Base-by-base conservation (phyloP, 2,113 vertebrate genomes). In the human region DNA sequence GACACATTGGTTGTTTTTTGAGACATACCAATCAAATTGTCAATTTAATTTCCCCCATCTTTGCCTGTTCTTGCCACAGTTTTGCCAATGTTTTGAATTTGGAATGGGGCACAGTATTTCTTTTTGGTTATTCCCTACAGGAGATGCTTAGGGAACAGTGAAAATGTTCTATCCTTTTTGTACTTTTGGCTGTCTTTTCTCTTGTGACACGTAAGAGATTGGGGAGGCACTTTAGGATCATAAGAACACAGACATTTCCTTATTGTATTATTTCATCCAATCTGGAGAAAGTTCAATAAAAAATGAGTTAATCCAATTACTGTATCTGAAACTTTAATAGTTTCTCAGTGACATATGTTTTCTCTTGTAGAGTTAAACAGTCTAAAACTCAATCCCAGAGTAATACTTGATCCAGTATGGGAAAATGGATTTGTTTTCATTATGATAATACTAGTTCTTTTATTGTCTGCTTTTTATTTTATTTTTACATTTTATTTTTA, bases 341-440 rank as follows among this genome's bases (percentile, higher is more conserved):
- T 89, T 88, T 79, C 13, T 64, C n/a, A 81, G 8, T 83, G 18
- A 76, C 32, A n/a, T 95, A 30, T 59, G 13, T 85, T 97, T 92
- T 87, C 66, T 85, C 8, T 84, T 90, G 40, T 90, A 43, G n/a
- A 45, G 18, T 89, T 96, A 96, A 92, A 75, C n/a, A 85, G 48
- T 81, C n/a, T 78, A 52, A 91, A 88, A 66, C 14, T 27, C 5
- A 76, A 23, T 85, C 25, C 22, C 22, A 85, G 70, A 95, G 18
- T 79, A 83, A 75, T 90, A 45, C 57, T 89, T 95, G 32, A 66
- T 84, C 57, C 25, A 80, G 17, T 79, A 68, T 4, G 6, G 45
- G 40, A 73, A 87, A 90, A 59, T 96, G 50, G 25, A 27, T 95
- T 89, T 94, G 88, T 94, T 96, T 96, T 70, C 50, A 81, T 93